Evolutionary conservation across 2,797 vertebrate genomes (phyloP).

Genomic region (Helostoma temminkii): DNA sequence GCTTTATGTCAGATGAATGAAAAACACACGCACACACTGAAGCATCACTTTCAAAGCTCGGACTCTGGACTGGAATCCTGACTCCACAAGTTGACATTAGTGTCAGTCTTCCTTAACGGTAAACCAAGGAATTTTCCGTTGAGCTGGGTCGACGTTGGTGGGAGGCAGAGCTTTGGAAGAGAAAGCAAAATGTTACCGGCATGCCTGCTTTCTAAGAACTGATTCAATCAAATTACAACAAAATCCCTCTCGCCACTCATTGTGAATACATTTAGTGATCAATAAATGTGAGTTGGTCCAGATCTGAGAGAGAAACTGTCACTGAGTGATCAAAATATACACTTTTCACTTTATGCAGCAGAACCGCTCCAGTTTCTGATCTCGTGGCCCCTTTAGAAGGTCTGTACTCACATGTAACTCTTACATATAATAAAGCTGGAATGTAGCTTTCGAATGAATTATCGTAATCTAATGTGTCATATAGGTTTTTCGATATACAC

Average conservation of each 20-base stretch:
- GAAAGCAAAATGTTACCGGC: not conserved
- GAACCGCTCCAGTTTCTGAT: too few relatives aligned
- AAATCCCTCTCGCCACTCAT: not conserved
- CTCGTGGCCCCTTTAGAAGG: too few relatives aligned
- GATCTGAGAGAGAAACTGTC: too few relatives aligned
- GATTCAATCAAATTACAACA: not conserved
- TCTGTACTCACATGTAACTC: too few relatives aligned
- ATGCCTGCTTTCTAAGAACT: conserved; percentile 10
- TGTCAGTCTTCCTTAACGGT: conserved; percentile 73
- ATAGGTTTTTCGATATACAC: too few relatives aligned
- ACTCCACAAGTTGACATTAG: conserved; percentile 76
- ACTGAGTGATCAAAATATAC: too few relatives aligned
- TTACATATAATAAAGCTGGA: too few relatives aligned
- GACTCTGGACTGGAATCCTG: conserved; percentile 39
- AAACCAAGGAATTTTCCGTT: conserved; percentile 80
- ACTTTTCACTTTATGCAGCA: too few relatives aligned
- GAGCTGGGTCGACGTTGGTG: conserved; percentile 45
- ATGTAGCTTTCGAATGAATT: too few relatives aligned
- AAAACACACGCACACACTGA: conserved; percentile 25
- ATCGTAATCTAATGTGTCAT: too few relatives aligned
- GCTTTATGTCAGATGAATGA: conserved; percentile 57
- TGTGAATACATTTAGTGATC: not conserved
- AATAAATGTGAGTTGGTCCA: not conserved
- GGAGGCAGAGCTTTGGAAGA: not conserved
- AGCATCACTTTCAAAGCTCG: conserved; percentile 36